A percentile compares a stretch with the other conserved stretches of the same genome.
These are phyloP conservation scores for Eugnorisma glareosa DNA, from an alignment of 2,888 invertebrate genomes.

Conservation along the genomic window DNA sequence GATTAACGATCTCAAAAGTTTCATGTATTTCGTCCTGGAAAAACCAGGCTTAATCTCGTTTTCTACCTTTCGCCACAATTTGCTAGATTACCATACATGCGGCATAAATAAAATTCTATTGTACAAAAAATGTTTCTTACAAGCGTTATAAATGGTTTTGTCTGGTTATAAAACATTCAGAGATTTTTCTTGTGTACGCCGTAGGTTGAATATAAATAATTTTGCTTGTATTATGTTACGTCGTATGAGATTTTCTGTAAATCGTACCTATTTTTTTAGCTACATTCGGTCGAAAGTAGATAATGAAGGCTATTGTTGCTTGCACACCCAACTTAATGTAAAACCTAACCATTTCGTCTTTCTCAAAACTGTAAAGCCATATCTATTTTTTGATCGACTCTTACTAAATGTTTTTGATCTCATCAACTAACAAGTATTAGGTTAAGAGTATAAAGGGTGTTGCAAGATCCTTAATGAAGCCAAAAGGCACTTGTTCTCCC, in stretches of 20 bases:
- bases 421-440: not conserved
- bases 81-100: slow-evolving; percentile 37
- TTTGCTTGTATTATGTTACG: slow-evolving; percentile 24
- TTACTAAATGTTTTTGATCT: not conserved
- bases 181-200: slow-evolving; percentile 41
- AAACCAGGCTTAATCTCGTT: slow-evolving; percentile 1
- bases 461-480: no score
- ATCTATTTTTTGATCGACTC: no score
- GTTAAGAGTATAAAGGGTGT: no score
- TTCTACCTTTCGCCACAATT: slow-evolving; percentile 30
- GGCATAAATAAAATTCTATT: slow-evolving; percentile 60
- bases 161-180: slow-evolving; percentile 44
- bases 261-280: slow-evolving; percentile 10
- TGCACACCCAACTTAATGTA: no score
- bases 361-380: no score
- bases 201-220: slow-evolving; percentile 46
- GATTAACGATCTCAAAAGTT: not conserved
- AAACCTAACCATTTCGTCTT: no score
- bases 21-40: not conserved
- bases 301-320: no score
- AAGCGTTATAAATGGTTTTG: slow-evolving; percentile 49
- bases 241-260: slow-evolving; percentile 35
- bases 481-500: no score
- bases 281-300: slow-evolving; percentile 1
- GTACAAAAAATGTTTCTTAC: slow-evolving; percentile 53